phyloP scores from a whole-genome alignment of 2,113 vertebrate species.

The Atherinomorus stipes region DNA sequence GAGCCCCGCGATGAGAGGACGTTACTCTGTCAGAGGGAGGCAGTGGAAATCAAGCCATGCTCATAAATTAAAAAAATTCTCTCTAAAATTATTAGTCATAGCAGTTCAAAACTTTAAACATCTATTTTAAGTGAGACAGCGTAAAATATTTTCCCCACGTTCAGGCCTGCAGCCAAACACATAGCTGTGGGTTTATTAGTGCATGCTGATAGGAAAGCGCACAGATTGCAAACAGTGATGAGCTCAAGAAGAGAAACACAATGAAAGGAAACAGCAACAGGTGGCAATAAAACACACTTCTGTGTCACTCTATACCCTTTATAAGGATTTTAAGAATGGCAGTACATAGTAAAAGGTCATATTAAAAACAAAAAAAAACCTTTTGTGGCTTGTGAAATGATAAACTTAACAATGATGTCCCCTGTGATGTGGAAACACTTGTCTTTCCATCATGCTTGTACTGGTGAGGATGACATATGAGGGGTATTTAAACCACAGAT shows the following conservation, averaged over 20 bases:
- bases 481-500: too few species aligned
- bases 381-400: too few species aligned
- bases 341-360: too few species aligned
- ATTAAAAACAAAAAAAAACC: too few species aligned
- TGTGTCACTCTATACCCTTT: not conserved
- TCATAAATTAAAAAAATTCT: not conserved
- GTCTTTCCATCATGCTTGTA: too few species aligned
- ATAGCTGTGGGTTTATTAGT: constrained; percentile 33
- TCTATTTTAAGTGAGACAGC: not conserved
- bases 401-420: too few species aligned
- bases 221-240: constrained; percentile 14
- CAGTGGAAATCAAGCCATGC: constrained; percentile 1
- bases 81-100: too few species aligned
- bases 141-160: too few species aligned
- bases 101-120: not conserved
- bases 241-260: constrained; percentile 28
- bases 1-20: constrained; percentile 42
- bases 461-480: too few species aligned
- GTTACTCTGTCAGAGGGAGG: constrained; percentile 15
- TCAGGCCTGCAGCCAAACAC: not conserved
- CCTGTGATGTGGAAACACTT: too few species aligned
- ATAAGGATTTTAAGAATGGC: too few species aligned
- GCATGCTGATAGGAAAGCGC: constrained; percentile 4
- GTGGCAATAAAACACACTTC: constrained; percentile 21
- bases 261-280: constrained; percentile 37